Evolutionary conservation across 2,888 invertebrate genomes (phyloP).

Genomic region (Chydorus sphaericus): DNA sequence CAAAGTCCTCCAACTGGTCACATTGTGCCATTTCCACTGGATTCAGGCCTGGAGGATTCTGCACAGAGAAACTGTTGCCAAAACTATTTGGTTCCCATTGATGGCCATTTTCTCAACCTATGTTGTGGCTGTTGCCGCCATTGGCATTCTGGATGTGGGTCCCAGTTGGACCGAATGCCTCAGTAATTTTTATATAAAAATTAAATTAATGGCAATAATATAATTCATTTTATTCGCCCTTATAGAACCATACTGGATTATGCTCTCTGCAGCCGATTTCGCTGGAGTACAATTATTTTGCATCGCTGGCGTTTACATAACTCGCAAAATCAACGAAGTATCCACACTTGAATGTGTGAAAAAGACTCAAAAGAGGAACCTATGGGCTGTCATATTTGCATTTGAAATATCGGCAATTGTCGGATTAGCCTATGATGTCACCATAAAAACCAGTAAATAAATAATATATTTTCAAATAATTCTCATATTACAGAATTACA

Average conservation of each 20-base stretch:
- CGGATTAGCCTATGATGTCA: slow-evolving; percentile 26
- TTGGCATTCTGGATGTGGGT: slow-evolving; percentile 34
- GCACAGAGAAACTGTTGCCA: slow-evolving; percentile 29
- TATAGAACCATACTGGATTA: slow-evolving; percentile 36
- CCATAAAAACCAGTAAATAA: slow-evolving; percentile 19
- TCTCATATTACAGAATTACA: neutral
- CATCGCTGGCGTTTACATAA: slow-evolving; percentile 34
- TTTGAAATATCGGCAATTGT: slow-evolving; percentile 34
- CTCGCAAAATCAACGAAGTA: slow-evolving; percentile 29
- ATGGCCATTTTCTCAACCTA: slow-evolving; percentile 31
- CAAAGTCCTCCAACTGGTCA: slow-evolving; percentile 34
- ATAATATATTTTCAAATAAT: neutral
- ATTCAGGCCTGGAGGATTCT: slow-evolving; percentile 34
- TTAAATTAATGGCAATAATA: neutral
- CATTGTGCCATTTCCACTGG: slow-evolving; percentile 37
- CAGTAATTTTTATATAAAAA: slow-evolving; percentile 27
- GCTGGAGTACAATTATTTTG: slow-evolving; percentile 35
- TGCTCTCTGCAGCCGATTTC: slow-evolving; percentile 35
- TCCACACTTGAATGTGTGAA: slow-evolving; percentile 30
- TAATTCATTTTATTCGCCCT: slow-evolving; percentile 11
- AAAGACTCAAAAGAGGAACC: slow-evolving; percentile 33
- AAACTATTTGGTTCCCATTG: slow-evolving; percentile 24
- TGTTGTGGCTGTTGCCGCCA: slow-evolving; percentile 32
- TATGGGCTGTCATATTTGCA: slow-evolving; percentile 36
- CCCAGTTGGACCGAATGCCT: slow-evolving; percentile 35